Conservation (phyloP, 2,113 vertebrate species). For the Cyprichromis sp. region DNA sequence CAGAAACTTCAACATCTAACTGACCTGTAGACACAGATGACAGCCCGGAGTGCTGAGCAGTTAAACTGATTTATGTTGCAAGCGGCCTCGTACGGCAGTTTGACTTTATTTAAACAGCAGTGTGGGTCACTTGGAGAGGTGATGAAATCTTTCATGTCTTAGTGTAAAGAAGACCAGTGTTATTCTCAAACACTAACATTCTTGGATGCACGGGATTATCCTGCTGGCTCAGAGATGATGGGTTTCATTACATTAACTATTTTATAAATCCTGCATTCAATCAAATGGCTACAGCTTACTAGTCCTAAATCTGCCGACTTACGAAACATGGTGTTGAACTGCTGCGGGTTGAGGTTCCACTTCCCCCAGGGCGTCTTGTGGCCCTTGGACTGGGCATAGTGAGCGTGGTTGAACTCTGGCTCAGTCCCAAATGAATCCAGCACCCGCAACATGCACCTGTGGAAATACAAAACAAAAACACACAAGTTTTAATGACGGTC, state of each 20-base stretch:
- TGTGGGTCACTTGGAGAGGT: background rate
- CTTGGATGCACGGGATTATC: background rate
- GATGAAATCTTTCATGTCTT: background rate
- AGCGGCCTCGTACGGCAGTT: background rate
- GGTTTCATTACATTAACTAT: background rate
- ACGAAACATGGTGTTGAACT: slow-evolving; percentile 99
- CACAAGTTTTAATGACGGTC: background rate
- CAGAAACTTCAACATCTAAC: background rate
- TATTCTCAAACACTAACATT: background rate
- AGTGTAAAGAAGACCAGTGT: background rate
- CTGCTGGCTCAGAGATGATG: background rate
- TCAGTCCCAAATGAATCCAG: slow-evolving; percentile 97
- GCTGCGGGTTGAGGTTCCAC: slow-evolving; percentile 98
- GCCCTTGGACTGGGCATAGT: slow-evolving; percentile 96
- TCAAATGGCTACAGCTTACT: background rate
- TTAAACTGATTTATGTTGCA: background rate
- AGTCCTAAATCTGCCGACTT: slow-evolving; percentile 58
- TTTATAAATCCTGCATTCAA: background rate
- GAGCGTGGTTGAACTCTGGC: slow-evolving; percentile 97
- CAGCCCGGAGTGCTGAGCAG: background rate
- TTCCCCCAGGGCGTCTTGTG: slow-evolving; percentile 99
- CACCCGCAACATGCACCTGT: slow-evolving; percentile 95
- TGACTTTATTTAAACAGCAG: background rate
- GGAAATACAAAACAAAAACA: background rate
- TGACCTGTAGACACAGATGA: background rate